Percentiles rank a stretch among this genome's conserved stretches.
Conservation (phyloP, 2,797 vertebrate species). For the Spinus olivaceus region DNA sequence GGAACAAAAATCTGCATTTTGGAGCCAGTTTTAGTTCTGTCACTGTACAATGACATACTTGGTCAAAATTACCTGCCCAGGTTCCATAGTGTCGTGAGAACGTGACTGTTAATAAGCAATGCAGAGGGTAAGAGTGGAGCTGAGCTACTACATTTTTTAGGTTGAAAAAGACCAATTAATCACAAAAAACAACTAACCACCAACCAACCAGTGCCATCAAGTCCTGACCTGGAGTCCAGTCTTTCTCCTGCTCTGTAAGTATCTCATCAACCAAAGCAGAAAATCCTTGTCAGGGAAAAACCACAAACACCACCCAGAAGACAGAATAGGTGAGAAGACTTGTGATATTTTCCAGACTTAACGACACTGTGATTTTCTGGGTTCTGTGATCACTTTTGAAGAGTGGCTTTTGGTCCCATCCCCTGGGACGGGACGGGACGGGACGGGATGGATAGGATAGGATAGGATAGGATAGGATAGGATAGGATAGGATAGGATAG, state of each 20-base stretch:
- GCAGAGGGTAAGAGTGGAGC: not conserved
- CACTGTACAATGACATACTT: not conserved
- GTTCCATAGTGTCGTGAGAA: not conserved
- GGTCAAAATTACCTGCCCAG: not conserved
- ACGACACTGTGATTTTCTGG: not conserved
- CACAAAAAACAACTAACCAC: not conserved
- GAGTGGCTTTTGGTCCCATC: not conserved
- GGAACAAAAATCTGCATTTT: not conserved
- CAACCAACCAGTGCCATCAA: not conserved
- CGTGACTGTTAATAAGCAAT: not conserved
- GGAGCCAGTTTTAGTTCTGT: not conserved
- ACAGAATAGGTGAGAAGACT: not conserved
- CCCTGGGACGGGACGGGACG: too few species aligned
- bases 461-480: too few species aligned
- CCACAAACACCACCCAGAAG: not conserved
- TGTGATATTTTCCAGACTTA: not conserved
- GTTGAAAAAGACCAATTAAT: not conserved
- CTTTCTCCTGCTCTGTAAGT: not conserved
- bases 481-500: too few species aligned
- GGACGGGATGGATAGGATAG: fast-evolving
- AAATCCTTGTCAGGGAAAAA: not conserved
- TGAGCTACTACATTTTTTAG: not conserved
- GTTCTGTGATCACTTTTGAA: not conserved
- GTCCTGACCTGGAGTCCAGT: not conserved
- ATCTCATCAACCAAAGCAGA: not conserved